phyloP scores from a whole-genome alignment of 2,797 vertebrate genomes.

The Sorex maritimensis region DNA sequence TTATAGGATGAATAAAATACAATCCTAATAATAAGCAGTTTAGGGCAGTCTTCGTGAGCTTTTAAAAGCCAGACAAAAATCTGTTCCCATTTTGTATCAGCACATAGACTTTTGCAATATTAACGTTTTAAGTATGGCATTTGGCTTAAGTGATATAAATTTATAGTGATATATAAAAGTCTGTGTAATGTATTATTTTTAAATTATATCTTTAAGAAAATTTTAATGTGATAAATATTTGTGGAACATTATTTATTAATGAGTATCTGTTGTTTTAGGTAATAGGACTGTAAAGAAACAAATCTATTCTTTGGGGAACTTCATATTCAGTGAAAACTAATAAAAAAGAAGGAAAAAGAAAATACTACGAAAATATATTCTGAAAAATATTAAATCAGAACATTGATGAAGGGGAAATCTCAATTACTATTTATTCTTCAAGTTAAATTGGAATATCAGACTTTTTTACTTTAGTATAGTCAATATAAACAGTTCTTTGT shows the following conservation, averaged over 20 bases:
- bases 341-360: not conserved
- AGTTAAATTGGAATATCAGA: not conserved
- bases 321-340: slow-evolving; percentile 51
- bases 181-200: slow-evolving; percentile 78
- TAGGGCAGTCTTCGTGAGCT: slow-evolving; percentile 78
- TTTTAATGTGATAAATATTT: slow-evolving; percentile 25
- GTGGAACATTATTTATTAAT: slow-evolving; percentile 15
- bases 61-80: slow-evolving; percentile 78
- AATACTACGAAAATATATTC: not conserved
- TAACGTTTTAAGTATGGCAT: slow-evolving; percentile 70
- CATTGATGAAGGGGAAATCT: slow-evolving; percentile 3
- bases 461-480: not conserved
- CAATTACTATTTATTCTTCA: not conserved
- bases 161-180: not conserved
- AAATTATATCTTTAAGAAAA: slow-evolving; percentile 66
- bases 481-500: slow-evolving; percentile 2
- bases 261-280: slow-evolving; percentile 8
- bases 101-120: slow-evolving; percentile 76
- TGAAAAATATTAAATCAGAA: slow-evolving; percentile 33
- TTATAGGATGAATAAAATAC: slow-evolving; percentile 81
- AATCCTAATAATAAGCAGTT: slow-evolving; percentile 74
- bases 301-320: slow-evolving; percentile 28
- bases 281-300: slow-evolving; percentile 43
- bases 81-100: slow-evolving; percentile 82
- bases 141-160: slow-evolving; percentile 2